phyloP scores from a whole-genome alignment of 2,888 invertebrate genomes.

The Lampropteryx suffumata region DNA sequence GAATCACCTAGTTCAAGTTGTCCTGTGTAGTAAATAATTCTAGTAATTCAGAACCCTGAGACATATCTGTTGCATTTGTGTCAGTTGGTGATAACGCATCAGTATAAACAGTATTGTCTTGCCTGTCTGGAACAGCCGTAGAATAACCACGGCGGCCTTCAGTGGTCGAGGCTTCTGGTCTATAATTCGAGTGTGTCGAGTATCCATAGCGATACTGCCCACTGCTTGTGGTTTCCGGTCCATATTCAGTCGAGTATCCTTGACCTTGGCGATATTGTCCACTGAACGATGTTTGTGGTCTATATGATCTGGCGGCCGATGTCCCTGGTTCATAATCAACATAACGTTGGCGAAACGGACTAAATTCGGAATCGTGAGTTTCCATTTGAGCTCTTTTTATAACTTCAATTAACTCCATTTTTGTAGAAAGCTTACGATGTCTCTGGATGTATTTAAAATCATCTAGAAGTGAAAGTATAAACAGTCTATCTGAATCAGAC shows the following conservation, averaged over 20 bases:
- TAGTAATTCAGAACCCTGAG: slow-evolving; percentile 41
- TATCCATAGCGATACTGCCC: slow-evolving; percentile 31
- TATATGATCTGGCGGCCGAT: slow-evolving; percentile 40
- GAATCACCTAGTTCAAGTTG: slow-evolving; percentile 25
- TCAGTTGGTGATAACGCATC: slow-evolving; percentile 40
- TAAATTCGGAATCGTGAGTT: slow-evolving; percentile 33
- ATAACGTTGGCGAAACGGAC: slow-evolving; percentile 38
- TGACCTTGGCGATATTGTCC: slow-evolving; percentile 39
- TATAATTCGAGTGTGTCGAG: slow-evolving; percentile 36
- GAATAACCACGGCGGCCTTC: slow-evolving; percentile 31
- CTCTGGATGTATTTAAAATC: slow-evolving; percentile 39
- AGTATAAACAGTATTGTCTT: slow-evolving; percentile 38
- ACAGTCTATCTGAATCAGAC: slow-evolving; percentile 39
- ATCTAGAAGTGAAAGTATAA: slow-evolving; percentile 40
- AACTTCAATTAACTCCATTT: slow-evolving; percentile 42
- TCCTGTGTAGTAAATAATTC: slow-evolving; percentile 34
- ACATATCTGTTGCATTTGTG: slow-evolving; percentile 41
- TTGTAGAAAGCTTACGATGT: slow-evolving; percentile 42
- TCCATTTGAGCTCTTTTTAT: slow-evolving; percentile 41
- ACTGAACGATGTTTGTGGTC: slow-evolving; percentile 39
- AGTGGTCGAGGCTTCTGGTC: slow-evolving; percentile 38
- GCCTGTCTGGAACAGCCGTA: slow-evolving; percentile 39
- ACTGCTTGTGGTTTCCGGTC: slow-evolving; percentile 32
- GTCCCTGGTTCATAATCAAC: slow-evolving; percentile 39
- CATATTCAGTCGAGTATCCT: slow-evolving; percentile 38